Evolutionary conservation across 2,888 invertebrate species (phyloP).

Genomic region (Danaus chrysippus): DNA sequence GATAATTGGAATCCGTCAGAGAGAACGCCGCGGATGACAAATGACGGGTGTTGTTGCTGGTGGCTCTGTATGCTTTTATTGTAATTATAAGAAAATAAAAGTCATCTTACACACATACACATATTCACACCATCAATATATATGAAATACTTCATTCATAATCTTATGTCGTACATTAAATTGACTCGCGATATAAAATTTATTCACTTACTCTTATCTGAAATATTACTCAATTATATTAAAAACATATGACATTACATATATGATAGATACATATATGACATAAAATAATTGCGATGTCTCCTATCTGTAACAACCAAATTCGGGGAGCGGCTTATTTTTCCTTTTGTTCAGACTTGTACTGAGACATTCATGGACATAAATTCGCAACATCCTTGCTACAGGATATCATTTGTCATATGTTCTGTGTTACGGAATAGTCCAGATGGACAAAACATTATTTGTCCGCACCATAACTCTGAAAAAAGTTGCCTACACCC

Average conservation of each 20-base stretch:
- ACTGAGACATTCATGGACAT: constrained; percentile 34
- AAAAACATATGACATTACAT: too few relatives aligned
- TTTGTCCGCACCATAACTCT: constrained; percentile 27
- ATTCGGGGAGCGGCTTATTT: background rate
- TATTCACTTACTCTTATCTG: too few relatives aligned
- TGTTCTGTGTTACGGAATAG: constrained; percentile 23
- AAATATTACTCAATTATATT: too few relatives aligned
- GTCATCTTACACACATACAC: constrained; percentile 19
- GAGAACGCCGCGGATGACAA: constrained; percentile 52
- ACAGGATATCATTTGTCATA: constrained; percentile 42
- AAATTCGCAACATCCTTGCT: constrained; percentile 40
- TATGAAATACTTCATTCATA: too few relatives aligned
- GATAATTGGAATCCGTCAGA: constrained; percentile 65
- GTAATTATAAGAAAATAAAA: constrained; percentile 25
- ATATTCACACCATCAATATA: background rate
- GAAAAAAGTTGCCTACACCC: constrained; percentile 23
- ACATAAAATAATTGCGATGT: too few relatives aligned
- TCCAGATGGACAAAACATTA: constrained; percentile 25
- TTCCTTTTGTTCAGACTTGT: constrained; percentile 7
- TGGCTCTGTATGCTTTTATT: constrained; percentile 28
- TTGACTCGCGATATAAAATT: too few relatives aligned
- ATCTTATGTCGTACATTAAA: too few relatives aligned
- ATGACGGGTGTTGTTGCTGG: constrained; percentile 44
- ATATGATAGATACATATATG: too few relatives aligned
- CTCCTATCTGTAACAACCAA: background rate